Base-by-base conservation (phyloP, 2,888 invertebrate species). In the Microctonus aethiopoides region DNA sequence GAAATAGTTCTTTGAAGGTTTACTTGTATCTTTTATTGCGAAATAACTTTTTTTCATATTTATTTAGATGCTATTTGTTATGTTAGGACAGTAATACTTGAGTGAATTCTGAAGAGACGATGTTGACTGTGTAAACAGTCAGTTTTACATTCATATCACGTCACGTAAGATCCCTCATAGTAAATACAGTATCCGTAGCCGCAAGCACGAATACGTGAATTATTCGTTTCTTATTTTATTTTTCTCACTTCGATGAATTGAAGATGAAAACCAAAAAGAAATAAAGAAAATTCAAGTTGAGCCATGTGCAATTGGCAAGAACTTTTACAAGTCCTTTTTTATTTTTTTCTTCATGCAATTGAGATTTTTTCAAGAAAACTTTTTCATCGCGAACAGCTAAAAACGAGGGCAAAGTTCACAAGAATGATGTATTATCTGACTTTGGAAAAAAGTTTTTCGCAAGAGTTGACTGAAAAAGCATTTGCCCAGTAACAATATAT, bases 381-480 rank as follows among this genome's bases (percentile, higher is more conserved):
- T 46, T 46, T 20, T 16, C 16, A 3, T n/a, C n/a, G 5, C n/a
- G 5, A 20, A 16, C 5, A 16, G 20, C 32, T n/a, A 32, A 46
- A 46, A 46, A 16, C 16, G 46, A n/a, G 16, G 1, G 7, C 7
- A 46, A 9, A 3, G 16, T 4, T 16, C 16, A 46, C 7, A 9
- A 46, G 20, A 46, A 46, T 46, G 46, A 46, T 46, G 46, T 46
- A 46, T 46, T n/a, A n/a, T n/a, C n/a, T 46, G 46, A 46, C 46
- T 46, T 46, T 16, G 1, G 2, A 16, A 16, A n/a, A 46, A 46
- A 46, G 5, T 46, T 46, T 46, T 46, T 16, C 7, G 16, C n/a
- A n/a, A 39, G n/a, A 39, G 39, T 39, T n/a, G 13, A n/a, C 13
- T 39, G 39, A 39, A 39, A n/a, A 39, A 39, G 3, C n/a, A 13